A percentile compares a stretch with the other conserved stretches of the same genome.
Evolutionary conservation across 2,888 invertebrate genomes (phyloP).

Genomic region (Diaperis boleti): DNA sequence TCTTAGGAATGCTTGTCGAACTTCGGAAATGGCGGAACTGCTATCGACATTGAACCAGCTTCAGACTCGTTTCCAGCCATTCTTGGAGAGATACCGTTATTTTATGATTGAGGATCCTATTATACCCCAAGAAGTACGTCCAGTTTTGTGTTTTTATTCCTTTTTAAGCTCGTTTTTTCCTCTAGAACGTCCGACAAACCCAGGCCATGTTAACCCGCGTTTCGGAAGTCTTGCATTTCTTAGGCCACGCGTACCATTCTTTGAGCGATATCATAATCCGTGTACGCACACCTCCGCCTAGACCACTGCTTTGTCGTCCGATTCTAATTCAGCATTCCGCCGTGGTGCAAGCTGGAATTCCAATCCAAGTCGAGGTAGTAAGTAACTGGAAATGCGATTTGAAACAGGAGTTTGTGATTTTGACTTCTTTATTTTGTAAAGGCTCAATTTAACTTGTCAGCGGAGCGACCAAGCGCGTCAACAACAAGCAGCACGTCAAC

Average conservation of each 20-base stretch:
- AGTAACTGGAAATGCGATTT: slow-evolving; percentile 25
- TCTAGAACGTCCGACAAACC: slow-evolving; percentile 67
- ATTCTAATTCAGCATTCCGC: slow-evolving; percentile 77
- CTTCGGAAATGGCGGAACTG: slow-evolving; percentile 70
- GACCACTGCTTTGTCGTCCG: slow-evolving; percentile 79
- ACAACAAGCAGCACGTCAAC: slow-evolving; percentile 45
- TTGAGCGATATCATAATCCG: slow-evolving; percentile 88
- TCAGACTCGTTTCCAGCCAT: slow-evolving; percentile 75
- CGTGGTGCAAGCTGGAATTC: slow-evolving; percentile 75
- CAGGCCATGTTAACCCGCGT: slow-evolving; percentile 81
- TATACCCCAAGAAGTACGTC: slow-evolving; percentile 58
- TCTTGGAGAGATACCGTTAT: slow-evolving; percentile 73
- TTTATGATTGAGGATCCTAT: slow-evolving; percentile 74
- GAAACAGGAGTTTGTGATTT: slow-evolving; percentile 25
- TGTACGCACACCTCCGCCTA: slow-evolving; percentile 75
- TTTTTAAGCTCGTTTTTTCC: slow-evolving; percentile 30
- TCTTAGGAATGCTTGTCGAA: slow-evolving; percentile 63
- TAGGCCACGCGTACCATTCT: slow-evolving; percentile 91
- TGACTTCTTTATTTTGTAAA: slow-evolving; percentile 31
- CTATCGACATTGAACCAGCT: slow-evolving; percentile 69
- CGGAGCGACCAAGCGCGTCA: slow-evolving; percentile 51
- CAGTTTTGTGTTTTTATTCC: background rate
- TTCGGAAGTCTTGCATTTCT: slow-evolving; percentile 84
- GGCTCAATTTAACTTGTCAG: slow-evolving; percentile 58
- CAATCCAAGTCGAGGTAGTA: slow-evolving; percentile 72